These are phyloP conservation scores for Moxostoma hubbsi DNA, from an alignment of 2,797 vertebrate species.

Conservation along the genomic window DNA sequence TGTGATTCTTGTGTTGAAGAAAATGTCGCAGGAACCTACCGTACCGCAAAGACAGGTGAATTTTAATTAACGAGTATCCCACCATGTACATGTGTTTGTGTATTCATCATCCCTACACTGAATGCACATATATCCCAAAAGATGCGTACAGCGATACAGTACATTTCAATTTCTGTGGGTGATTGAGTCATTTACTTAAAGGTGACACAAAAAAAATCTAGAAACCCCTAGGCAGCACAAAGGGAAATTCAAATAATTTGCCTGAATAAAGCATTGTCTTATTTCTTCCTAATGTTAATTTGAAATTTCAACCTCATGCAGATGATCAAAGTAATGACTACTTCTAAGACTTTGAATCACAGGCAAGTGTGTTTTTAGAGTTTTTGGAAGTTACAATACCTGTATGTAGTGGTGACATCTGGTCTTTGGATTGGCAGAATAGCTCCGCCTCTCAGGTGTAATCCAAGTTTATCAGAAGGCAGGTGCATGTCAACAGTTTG, in stretches of 20 bases:
- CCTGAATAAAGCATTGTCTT: background rate
- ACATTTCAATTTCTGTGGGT: background rate
- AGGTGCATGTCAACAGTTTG: conserved; percentile 69
- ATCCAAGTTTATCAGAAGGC: conserved; percentile 88
- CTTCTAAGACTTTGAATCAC: background rate
- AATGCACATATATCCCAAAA: conserved; percentile 8
- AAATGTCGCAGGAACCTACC: conserved; percentile 19
- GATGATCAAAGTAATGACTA: background rate
- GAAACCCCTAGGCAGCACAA: background rate
- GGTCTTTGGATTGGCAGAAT: conserved; percentile 89
- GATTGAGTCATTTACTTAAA: background rate
- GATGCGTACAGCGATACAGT: background rate
- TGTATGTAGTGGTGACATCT: conserved; percentile 82
- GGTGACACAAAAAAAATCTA: background rate
- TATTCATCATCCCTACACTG: background rate
- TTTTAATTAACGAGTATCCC: conserved; percentile 16
- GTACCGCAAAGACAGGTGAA: conserved; percentile 8
- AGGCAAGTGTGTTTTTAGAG: too few relatives aligned
- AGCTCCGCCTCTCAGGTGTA: conserved; percentile 91
- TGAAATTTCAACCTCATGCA: conserved; percentile 13
- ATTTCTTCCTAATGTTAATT: background rate
- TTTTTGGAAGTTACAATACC: conserved; percentile 69
- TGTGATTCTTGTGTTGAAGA: conserved; percentile 28
- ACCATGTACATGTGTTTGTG: background rate
- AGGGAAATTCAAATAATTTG: background rate